Base-by-base conservation (phyloP, 2,797 vertebrate species). In the Myiotriccus ornatus region DNA sequence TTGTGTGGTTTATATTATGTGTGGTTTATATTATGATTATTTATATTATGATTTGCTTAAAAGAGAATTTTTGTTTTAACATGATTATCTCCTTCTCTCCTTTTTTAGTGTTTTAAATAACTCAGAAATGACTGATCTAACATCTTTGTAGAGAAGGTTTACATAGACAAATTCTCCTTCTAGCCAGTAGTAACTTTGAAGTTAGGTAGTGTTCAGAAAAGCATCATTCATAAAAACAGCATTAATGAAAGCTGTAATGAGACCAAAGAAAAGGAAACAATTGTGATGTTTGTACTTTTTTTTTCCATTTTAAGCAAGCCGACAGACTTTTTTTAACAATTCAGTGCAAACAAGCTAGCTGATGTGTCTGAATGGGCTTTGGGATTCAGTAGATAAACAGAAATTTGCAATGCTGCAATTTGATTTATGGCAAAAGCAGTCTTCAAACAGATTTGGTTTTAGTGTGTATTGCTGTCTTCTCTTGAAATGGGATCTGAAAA, bases 341-440 rank as follows among this genome's bases (percentile, higher is more conserved):
- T 1, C 24, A 35, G 35, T 89, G 49, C 69, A 93, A 95, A 90
- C 0, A 3, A 95, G 57, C 47, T 59, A 75, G 62, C 59, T 80
- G 62, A 53, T 82, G 37, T 55, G 30, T 90, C 84, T 86, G 71
- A 82, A 84, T 76, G 46, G 79, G 62, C 69, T 68, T 91, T 76
- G 78, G 59, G 47, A 59, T 89, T 92, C 55, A 43, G 70, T 39
- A 78, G 46, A 60, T 75, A 93, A 56, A 90, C 34, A 87, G 74
- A 84, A 89, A 69, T 77, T 49, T 64, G 41, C 25, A 32, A 34
- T 6, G 3, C 55, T 84, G 46, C 53, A 65, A 0, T 84, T 79
- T 88, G 94, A 94, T 95, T 95, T 91, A 91, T 95, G 93, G 57
- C 73, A 46, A 90, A 81, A 93, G 41, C 60, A 84, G 49, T 75